Base-by-base conservation (phyloP, 2,888 invertebrate species). In the Petrophora chlorosata region DNA sequence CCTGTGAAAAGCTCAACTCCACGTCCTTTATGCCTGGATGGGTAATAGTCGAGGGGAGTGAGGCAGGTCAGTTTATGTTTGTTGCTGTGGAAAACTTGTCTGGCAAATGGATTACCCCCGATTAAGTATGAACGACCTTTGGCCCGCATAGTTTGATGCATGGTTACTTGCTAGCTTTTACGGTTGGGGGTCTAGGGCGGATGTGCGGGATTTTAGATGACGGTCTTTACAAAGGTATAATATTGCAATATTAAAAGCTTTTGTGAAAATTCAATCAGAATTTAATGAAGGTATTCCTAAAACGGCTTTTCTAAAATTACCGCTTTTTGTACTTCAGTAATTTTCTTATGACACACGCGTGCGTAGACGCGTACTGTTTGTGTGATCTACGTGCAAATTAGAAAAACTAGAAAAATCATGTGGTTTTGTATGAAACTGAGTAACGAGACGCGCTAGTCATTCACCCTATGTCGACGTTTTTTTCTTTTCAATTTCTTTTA, bases 121-220 rank as follows among this genome's bases (percentile, higher is more conserved):
- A 85, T 86, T 87, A 86, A 80, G 82, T 79, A 77, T 82, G 79
- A 82, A 78, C 69, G 74, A 80, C 76, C 82, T 77, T 69, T 80
- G 79, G 76, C 79, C 82, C 78, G 73, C 74, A 79, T 79, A 78
- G 72, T 77, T 76, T 79, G 82, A 81, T 73, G 82, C 71, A 73
- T 80, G 82, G 83, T 86, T 83, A 79, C 78, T 70, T 64, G 70
- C 65, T 54, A 45, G 64, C 55, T 70, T 73, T 71, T 67, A 67
- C 55, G 55, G 55, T 48, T 56, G 49, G 29, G 29, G 5, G 3
- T 15, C 13, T 25, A 15, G 5, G 65, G 16, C n/a, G 48, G 48
- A 48, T 39, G 43, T 44, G 22, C 19, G 5, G n/a, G 35, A 23
- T 25, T 47, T 46, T 16, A 35, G 40, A 7, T 30, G 28, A 29